A percentile compares a stretch with the other conserved stretches of the same genome.
Conservation (phyloP, 2,113 vertebrate genomes). For the Malurus melanocephalus region DNA sequence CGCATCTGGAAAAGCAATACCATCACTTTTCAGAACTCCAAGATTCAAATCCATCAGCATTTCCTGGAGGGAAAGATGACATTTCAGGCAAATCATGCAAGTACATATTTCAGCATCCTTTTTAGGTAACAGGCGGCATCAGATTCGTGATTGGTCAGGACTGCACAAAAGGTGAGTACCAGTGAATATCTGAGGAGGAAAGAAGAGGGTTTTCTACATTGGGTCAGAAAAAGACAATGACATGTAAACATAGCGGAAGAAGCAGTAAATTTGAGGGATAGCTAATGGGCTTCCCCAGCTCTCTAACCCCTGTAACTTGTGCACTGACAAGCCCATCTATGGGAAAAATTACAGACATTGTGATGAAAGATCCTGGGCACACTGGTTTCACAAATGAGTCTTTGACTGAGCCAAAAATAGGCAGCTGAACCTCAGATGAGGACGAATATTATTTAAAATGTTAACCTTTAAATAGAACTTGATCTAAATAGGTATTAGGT, state of each 20-base stretch:
- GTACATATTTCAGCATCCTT: neutral
- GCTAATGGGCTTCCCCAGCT: neutral
- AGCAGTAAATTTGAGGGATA: neutral
- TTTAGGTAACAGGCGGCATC: neutral
- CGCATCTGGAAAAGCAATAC: neutral
- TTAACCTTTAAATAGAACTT: neutral
- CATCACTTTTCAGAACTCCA: neutral
- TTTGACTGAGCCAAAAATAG: neutral
- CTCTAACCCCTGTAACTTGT: neutral
- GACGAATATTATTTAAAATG: neutral
- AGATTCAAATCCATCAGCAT: neutral
- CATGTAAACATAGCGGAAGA: neutral
- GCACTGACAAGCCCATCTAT: neutral
- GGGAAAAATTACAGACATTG: neutral
- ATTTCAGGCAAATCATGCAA: neutral
- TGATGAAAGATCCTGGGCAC: neutral
- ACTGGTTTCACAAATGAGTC: neutral
- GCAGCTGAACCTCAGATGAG: neutral
- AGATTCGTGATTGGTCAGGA: neutral
- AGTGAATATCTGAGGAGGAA: neutral
- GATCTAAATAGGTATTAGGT: neutral
- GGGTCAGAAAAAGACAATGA: neutral
- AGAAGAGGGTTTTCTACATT: rapidly evolving
- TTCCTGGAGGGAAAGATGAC: neutral
- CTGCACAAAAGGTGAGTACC: neutral